phyloP scores from a whole-genome alignment of 2,113 vertebrate genomes.

The Vidua macroura region DNA sequence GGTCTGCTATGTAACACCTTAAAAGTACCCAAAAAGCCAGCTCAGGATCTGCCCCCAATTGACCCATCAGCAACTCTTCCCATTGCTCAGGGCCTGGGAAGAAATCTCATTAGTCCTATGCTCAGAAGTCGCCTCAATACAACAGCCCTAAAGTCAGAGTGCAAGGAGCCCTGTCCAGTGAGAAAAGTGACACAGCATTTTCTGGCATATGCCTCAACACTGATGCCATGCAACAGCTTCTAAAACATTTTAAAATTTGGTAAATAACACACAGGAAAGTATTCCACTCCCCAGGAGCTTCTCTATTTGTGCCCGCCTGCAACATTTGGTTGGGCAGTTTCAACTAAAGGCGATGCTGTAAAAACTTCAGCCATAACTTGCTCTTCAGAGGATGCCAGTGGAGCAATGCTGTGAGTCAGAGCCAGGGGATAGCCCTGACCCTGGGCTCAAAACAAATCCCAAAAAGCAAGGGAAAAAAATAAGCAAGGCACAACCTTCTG shows the following conservation, averaged over 20 bases:
- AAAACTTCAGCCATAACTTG: background rate
- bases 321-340: background rate
- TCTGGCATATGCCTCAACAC: background rate
- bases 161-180: background rate
- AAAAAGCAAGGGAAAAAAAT: background rate
- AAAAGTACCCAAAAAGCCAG: background rate
- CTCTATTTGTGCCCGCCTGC: background rate
- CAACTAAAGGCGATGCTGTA: background rate
- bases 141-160: background rate
- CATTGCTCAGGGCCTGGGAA: background rate
- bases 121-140: background rate
- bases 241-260: background rate
- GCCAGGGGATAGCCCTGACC: background rate
- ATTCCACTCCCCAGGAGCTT: background rate
- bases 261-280: background rate
- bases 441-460: background rate
- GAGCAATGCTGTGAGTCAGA: background rate
- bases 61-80: background rate
- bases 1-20: background rate
- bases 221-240: background rate
- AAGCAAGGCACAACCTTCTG: background rate
- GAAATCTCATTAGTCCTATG: accelerated
- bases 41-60: background rate
- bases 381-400: background rate
- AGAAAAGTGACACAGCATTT: background rate